These are phyloP conservation scores for Bombus ignitus DNA, from an alignment of 1,140 invertebrate genomes.

Conservation along the genomic window DNA sequence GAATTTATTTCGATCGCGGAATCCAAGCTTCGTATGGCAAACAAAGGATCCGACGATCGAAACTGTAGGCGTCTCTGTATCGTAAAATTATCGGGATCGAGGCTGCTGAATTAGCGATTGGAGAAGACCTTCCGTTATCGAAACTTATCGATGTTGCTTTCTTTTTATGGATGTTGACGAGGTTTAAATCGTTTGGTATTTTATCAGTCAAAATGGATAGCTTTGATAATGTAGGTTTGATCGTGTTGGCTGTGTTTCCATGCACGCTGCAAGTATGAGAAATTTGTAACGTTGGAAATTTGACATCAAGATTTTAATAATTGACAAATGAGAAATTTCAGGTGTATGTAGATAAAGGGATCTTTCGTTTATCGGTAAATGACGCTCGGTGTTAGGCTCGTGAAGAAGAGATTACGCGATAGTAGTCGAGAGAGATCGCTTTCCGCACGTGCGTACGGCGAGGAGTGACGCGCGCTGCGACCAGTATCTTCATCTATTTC, in stretches of 20 bases:
- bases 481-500: conserved; percentile 68
- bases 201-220: neutral
- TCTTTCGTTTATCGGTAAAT: conserved; percentile 34
- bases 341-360: neutral
- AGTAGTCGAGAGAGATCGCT: neutral
- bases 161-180: neutral
- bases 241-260: too few species aligned
- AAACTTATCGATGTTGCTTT: neutral
- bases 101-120: too few species aligned
- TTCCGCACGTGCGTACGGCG: conserved; percentile 12
- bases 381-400: neutral
- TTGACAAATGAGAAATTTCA: neutral
- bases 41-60: neutral
- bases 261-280: neutral
- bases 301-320: too few species aligned
- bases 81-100: neutral
- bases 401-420: neutral
- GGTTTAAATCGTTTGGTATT: neutral
- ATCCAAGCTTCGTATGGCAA: neutral
- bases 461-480: conserved; percentile 34
- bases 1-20: neutral
- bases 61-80: neutral
- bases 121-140: neutral
- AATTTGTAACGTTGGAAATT: too few species aligned
- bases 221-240: neutral